A percentile compares a stretch with the other conserved stretches of the same genome.
These are phyloP conservation scores for Tonatia bakeri DNA, from an alignment of 2,113 vertebrate species.

Conservation along the genomic window DNA sequence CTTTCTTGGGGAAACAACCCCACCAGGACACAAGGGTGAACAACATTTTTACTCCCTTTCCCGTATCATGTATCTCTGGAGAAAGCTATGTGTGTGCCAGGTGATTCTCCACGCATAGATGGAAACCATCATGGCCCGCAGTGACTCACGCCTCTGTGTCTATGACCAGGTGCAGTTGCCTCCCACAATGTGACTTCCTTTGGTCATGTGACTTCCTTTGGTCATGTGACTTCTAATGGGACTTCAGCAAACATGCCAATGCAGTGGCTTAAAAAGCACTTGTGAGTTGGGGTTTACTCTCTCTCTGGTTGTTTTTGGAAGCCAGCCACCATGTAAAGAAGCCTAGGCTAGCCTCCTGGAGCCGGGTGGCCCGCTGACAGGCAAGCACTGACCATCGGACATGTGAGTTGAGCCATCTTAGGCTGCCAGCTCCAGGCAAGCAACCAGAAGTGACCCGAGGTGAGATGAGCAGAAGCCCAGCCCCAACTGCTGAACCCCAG, in stretches of 20 bases:
- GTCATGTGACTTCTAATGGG: too few relatives aligned
- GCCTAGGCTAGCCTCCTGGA: not conserved
- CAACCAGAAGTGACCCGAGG: not conserved
- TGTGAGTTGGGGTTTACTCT: not conserved
- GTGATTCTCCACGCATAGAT: not conserved
- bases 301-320: not conserved
- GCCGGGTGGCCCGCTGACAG: not conserved
- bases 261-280: not conserved
- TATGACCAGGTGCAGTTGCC: not conserved
- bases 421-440: not conserved
- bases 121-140: not conserved
- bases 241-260: not conserved
- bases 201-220: not conserved
- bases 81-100: not conserved
- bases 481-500: not conserved
- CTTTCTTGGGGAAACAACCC: not conserved
- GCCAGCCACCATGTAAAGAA: not conserved
- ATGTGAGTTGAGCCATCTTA: not conserved
- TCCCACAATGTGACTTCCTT: too few relatives aligned
- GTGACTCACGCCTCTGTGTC: not conserved
- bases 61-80: not conserved
- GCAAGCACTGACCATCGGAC: not conserved
- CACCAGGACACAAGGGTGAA: not conserved
- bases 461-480: not conserved
- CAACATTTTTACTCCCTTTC: not conserved